Conservation (phyloP, 2,113 vertebrate species). For the Tiliqua scincoides region DNA sequence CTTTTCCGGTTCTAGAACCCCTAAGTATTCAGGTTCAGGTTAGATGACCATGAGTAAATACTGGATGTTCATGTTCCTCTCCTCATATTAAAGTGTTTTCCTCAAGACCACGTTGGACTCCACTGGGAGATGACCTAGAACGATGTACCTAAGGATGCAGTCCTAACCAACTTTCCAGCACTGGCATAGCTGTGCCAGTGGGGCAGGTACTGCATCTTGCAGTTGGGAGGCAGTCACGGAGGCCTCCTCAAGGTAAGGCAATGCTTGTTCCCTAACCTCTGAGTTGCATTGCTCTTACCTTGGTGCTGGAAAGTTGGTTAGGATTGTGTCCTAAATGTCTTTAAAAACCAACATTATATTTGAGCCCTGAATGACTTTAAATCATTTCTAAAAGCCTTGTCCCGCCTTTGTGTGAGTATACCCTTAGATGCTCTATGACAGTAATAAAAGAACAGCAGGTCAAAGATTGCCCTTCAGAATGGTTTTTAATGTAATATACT, state of each 20-base stretch:
- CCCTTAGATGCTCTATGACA: background rate
- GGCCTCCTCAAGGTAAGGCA: too few species aligned
- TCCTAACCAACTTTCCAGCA: too few species aligned
- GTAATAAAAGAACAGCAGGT: too few species aligned
- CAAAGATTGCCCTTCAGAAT: background rate
- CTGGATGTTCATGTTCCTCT: too few species aligned
- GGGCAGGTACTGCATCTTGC: too few species aligned
- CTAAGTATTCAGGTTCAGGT: background rate
- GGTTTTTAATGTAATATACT: background rate
- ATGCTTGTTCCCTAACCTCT: too few species aligned
- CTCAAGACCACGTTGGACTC: background rate
- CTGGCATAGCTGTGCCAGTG: too few species aligned
- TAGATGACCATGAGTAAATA: background rate
- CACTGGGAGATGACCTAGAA: background rate
- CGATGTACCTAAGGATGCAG: background rate
- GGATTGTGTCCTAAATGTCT: too few species aligned
- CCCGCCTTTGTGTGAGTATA: background rate
- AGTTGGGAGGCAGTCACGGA: too few species aligned
- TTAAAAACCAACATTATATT: constrained; percentile 2
- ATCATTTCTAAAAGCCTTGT: constrained; percentile 7
- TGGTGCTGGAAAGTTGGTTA: too few species aligned
- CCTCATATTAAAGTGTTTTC: too few species aligned
- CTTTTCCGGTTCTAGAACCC: background rate
- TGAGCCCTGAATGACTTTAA: background rate
- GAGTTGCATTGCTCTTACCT: too few species aligned